These are phyloP conservation scores for Aeoliscus strigatus DNA, from an alignment of 2,797 vertebrate genomes.

Conservation along the genomic window DNA sequence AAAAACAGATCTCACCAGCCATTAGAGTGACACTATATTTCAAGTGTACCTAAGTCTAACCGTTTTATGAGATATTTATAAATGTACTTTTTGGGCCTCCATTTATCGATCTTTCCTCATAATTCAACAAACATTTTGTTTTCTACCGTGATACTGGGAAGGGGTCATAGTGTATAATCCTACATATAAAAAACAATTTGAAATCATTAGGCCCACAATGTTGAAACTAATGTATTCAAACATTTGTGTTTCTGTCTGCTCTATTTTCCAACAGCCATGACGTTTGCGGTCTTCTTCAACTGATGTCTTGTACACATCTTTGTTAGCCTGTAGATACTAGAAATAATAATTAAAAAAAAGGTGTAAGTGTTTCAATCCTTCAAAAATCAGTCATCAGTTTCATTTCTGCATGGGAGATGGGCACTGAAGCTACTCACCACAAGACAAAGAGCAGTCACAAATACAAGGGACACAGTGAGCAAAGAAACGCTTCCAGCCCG, in stretches of 20 bases:
- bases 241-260: slow-evolving; percentile 6
- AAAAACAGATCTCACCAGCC: no score
- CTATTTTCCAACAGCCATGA: slow-evolving; percentile 18
- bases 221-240: slow-evolving; percentile 19
- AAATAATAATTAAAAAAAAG: no score
- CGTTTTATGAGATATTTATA: no score
- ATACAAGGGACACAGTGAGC: slow-evolving; percentile 73
- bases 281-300: slow-evolving; percentile 14
- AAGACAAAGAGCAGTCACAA: slow-evolving; percentile 78
- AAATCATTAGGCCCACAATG: not conserved
- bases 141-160: no score
- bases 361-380: no score
- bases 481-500: slow-evolving; percentile 80
- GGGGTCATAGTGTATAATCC: no score
- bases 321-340: slow-evolving; percentile 48
- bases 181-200: slow-evolving; percentile 2
- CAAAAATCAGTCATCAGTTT: slow-evolving; percentile 4
- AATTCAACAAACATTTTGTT: no score
- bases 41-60: slow-evolving; percentile 1
- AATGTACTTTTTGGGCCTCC: no score
- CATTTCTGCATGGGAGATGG: not conserved
- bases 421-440: slow-evolving; percentile 66
- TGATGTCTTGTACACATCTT: slow-evolving; percentile 6
- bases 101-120: no score
- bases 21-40: no score